These are phyloP conservation scores for Adelphocoris suturalis DNA, from an alignment of 2,888 invertebrate species.

Conservation along the genomic window DNA sequence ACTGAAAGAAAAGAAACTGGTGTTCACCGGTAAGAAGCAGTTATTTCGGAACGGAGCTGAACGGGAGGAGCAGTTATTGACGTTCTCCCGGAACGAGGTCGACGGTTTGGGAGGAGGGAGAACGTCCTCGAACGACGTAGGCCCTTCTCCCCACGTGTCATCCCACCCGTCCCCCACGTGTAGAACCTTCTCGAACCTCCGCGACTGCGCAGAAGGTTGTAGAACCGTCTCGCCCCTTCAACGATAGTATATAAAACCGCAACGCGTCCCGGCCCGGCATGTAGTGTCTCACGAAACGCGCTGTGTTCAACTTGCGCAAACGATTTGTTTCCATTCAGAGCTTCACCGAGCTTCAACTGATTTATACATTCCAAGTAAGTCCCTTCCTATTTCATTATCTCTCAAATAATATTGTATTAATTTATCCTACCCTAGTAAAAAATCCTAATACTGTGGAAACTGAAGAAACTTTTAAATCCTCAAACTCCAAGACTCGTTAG, in stretches of 20 bases:
- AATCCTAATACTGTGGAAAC: no score
- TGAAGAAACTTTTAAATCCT: no score
- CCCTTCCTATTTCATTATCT: no score
- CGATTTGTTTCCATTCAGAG: no score
- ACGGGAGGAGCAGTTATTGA: neutral
- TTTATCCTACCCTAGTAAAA: no score
- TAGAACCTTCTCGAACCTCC: constrained; percentile 10
- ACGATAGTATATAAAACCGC: constrained; percentile 34
- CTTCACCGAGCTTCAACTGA: no score
- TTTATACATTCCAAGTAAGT: no score
- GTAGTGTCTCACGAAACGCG: neutral
- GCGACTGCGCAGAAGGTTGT: neutral
- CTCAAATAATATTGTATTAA: no score
- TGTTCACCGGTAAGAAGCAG: neutral
- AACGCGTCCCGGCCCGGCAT: neutral
- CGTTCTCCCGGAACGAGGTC: constrained; percentile 1
- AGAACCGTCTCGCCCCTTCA: constrained; percentile 38
- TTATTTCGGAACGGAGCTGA: constrained; percentile 3
- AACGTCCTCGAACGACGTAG: constrained; percentile 6
- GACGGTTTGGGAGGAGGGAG: neutral
- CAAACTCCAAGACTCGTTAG: no score
- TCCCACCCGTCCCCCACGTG: constrained; percentile 13
- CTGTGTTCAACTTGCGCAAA: neutral
- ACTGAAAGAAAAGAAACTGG: no score
- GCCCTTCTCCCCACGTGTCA: neutral